A percentile compares a stretch with the other conserved stretches of the same genome.
phyloP scores from a whole-genome alignment of 2,797 vertebrate genomes.

The Limosa lapponica region DNA sequence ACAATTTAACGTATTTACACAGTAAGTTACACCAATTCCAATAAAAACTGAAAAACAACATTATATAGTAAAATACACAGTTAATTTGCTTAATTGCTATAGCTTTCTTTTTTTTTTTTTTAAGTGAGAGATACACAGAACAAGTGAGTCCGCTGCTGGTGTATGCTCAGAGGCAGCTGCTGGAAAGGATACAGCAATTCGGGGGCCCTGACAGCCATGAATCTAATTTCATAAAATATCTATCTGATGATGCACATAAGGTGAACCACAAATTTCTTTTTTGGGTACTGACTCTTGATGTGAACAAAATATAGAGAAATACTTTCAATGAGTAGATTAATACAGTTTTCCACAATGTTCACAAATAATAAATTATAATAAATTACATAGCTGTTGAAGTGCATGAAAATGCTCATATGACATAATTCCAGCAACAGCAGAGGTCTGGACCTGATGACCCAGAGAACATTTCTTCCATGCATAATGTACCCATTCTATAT shows the following conservation, averaged over 20 bases:
- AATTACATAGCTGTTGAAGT: not conserved
- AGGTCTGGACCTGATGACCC: not conserved
- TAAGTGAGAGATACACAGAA: slow-evolving; percentile 87
- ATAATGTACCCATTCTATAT: not conserved
- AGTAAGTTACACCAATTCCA: slow-evolving; percentile 73
- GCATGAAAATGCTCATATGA: not conserved
- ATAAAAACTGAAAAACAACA: not conserved
- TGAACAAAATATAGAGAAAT: not conserved
- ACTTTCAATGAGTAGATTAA: not conserved
- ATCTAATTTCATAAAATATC: slow-evolving; percentile 78
- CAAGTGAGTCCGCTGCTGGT: slow-evolving; percentile 87
- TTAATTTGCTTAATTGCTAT: not conserved
- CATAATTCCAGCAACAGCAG: not conserved
- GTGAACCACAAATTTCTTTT: slow-evolving; percentile 70
- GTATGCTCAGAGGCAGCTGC: slow-evolving; percentile 88
- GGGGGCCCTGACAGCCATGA: slow-evolving; percentile 76
- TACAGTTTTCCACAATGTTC: not conserved
- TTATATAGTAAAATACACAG: not conserved
- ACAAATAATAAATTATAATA: not conserved
- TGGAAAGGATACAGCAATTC: slow-evolving; percentile 79
- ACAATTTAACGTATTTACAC: slow-evolving; percentile 87
- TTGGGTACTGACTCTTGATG: not conserved
- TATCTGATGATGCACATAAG: slow-evolving; percentile 74
- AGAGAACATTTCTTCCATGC: not conserved
- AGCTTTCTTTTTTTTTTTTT: not conserved